Conservation (phyloP, 2,113 vertebrate genomes). For the Rissa tridactyla region DNA sequence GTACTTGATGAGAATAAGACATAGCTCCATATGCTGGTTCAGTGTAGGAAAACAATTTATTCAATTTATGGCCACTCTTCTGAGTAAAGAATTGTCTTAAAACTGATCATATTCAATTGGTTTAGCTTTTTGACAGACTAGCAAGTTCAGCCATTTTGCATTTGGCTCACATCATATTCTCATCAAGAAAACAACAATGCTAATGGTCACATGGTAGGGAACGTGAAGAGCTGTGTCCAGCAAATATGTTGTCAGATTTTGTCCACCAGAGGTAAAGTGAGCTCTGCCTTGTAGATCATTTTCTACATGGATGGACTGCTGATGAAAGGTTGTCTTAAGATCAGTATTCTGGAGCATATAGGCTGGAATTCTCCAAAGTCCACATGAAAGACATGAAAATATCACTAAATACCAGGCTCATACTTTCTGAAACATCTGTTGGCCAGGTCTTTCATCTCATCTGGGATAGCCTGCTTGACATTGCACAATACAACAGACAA, state of each 20-base stretch:
- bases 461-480: neutral
- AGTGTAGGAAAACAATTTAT: neutral
- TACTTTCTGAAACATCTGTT: conserved; percentile 48
- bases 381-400: conserved; percentile 53
- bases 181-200: neutral
- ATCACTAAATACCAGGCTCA: conserved; percentile 24
- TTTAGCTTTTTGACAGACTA: neutral
- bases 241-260: conserved; percentile 2
- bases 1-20: neutral
- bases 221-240: neutral
- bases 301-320: neutral
- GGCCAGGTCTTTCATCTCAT: conserved; percentile 35
- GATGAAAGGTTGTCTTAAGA: conserved; percentile 48
- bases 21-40: neutral
- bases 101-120: neutral
- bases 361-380: conserved; percentile 51
- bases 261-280: conserved; percentile 12
- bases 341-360: conserved; percentile 6
- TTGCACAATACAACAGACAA: neutral
- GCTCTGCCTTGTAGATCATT: neutral
- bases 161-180: neutral
- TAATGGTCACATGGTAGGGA: neutral
- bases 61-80: neutral
- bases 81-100: neutral
- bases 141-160: neutral